A percentile compares a stretch with the other conserved stretches of the same genome.
Conservation (phyloP, 2,888 invertebrate species). For the Microctonus hyperodae region DNA sequence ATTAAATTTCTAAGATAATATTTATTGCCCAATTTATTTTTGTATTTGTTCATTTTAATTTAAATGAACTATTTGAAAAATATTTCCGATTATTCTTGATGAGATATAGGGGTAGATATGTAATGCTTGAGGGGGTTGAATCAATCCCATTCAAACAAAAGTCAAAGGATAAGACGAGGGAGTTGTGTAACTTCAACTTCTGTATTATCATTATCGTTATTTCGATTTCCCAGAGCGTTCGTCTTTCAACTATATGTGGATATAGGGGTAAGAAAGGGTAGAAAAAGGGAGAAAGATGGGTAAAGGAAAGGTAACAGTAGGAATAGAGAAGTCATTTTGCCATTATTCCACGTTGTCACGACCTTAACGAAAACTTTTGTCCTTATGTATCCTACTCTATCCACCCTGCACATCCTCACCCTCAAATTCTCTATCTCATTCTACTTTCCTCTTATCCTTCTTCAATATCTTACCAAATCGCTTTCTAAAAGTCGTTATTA, state of each 20-base stretch:
- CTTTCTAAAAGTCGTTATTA: slow-evolving; percentile 4
- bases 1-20: no score
- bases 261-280: slow-evolving; percentile 15
- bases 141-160: not conserved
- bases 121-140: not conserved
- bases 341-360: slow-evolving; percentile 5
- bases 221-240: not conserved
- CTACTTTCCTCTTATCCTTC: slow-evolving; percentile 4
- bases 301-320: not conserved
- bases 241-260: slow-evolving; percentile 4
- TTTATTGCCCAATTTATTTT: no score
- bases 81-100: not conserved
- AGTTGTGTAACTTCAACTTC: slow-evolving; percentile 1
- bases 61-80: not conserved
- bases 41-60: no score
- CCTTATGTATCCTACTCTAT: slow-evolving; percentile 2
- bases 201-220: slow-evolving; percentile 2
- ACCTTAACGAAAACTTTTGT: slow-evolving; percentile 12
- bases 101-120: not conserved
- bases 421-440: slow-evolving; percentile 16
- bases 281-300: not conserved
- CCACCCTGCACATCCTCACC: slow-evolving; percentile 22
- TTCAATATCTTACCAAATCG: not conserved
- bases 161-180: not conserved
- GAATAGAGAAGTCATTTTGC: not conserved